Base-by-base conservation (phyloP, 2,797 vertebrate species). In the Phataginus tetradactyla region DNA sequence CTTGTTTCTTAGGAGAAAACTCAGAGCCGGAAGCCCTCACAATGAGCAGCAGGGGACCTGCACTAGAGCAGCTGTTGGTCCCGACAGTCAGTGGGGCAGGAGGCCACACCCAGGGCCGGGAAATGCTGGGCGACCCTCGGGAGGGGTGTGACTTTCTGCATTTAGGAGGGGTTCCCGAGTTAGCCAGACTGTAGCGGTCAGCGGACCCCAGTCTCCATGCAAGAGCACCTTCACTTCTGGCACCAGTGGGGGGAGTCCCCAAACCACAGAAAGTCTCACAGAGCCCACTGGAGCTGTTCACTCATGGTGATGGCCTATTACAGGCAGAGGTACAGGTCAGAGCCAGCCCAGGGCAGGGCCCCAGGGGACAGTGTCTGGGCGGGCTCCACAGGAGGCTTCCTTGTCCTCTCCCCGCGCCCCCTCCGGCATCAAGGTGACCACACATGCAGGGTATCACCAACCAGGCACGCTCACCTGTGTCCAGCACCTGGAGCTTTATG, bases 371-470 rank as follows among this genome's bases (percentile, higher is more conserved):
- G 5, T 9, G 77, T 6, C 42, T 0, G 42, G 14, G 59, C 12
- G 0, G 27, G 29, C 11, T 42, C 42, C 51, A 25, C 9, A 17
- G 4, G 34, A 66, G 27, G 14, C 3, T 51, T 34, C 27, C 23
- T 2, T 3, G 12, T 21, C 42, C 53, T 45, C 37, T 74, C 49
- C 23, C 0, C 3, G 0, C 1, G 23, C 27, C 14, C 1, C 9
- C 37, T 11, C n/a, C 11, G 7, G 94, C 75, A 13, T 55, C 5
- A 2, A 72, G 4, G 29, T 14, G 29, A 37, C 13, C 23, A 23
- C 7, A 14, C 27, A 3, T 1, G 5, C 3, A 0, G 0, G n/a
- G 1, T 12, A 18, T 42, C 1, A 7, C 27, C 69, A 29, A 20
- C 29, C 18, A 4, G 13, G 32, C 37, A 18, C 20, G 27, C 15